Evolutionary conservation across 2,888 invertebrate species (phyloP).

Genomic region (Cremastinae sp.): DNA sequence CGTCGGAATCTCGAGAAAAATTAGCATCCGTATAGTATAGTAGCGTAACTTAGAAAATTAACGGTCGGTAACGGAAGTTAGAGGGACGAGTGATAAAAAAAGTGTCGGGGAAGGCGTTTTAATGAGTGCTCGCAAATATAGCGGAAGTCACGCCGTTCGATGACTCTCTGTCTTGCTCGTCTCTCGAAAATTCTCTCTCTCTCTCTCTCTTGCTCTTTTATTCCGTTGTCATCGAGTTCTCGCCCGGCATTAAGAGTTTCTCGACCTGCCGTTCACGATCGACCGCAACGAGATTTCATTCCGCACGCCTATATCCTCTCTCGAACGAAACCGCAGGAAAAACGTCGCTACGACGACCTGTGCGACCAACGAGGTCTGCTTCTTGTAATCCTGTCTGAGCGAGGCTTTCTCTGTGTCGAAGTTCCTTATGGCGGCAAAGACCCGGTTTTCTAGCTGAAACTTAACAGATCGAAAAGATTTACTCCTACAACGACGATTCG

Average conservation of each 20-base stretch:
- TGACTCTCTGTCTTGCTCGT: conserved; percentile 16
- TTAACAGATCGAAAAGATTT: conserved; percentile 3
- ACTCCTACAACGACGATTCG: neutral
- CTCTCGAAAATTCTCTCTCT: conserved; percentile 14
- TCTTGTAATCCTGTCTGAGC: conserved; percentile 10
- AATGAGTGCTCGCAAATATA: conserved; percentile 40
- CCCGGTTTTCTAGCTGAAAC: neutral
- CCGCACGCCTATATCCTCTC: conserved; percentile 62
- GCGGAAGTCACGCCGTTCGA: conserved; percentile 66
- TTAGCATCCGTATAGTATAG: conserved; percentile 13
- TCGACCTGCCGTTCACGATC: conserved; percentile 61
- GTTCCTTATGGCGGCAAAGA: neutral
- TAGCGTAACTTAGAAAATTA: conserved; percentile 24
- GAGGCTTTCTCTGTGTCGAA: neutral
- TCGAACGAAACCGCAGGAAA: conserved; percentile 66
- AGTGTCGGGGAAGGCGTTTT: conserved; percentile 49
- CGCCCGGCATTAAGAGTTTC: conserved; percentile 65
- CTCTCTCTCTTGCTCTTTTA: conserved; percentile 27
- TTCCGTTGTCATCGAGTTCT: conserved; percentile 45
- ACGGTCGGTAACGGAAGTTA: conserved; percentile 50
- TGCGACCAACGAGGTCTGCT: conserved; percentile 41
- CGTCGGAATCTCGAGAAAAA: conserved; percentile 2
- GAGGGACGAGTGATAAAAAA: conserved; percentile 29
- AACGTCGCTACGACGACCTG: conserved; percentile 56
- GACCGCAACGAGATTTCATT: conserved; percentile 71